These are phyloP conservation scores for Noctua janthina DNA, from an alignment of 2,888 invertebrate species.

Conservation along the genomic window DNA sequence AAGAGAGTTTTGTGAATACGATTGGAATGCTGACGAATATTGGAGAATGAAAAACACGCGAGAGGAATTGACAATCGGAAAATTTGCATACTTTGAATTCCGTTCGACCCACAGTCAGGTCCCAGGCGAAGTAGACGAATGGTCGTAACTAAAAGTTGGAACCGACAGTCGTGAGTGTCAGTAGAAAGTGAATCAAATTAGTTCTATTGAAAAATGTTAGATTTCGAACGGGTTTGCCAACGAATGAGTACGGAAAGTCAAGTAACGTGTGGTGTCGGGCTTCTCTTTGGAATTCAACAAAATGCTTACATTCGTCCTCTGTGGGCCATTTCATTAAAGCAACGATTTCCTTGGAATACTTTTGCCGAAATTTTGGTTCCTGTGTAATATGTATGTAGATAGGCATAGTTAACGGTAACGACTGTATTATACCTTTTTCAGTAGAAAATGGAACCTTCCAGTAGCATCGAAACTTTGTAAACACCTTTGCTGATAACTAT, in stretches of 20 bases:
- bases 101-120: constrained; percentile 30
- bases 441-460: background rate
- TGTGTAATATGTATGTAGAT: constrained; percentile 22
- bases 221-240: constrained; percentile 23
- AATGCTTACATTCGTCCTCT: constrained; percentile 30
- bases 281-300: constrained; percentile 11
- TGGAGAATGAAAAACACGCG: constrained; percentile 52
- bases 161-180: constrained; percentile 31
- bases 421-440: constrained; percentile 1
- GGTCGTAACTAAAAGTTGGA: constrained; percentile 50
- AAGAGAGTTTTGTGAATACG: constrained; percentile 47
- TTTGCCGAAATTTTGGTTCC: constrained; percentile 3
- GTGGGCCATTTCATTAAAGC: constrained; percentile 39
- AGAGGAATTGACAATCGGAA: constrained; percentile 58
- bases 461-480: background rate
- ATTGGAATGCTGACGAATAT: constrained; percentile 56
- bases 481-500: background rate
- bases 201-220: constrained; percentile 41
- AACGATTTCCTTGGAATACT: constrained; percentile 25
- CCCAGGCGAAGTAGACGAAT: constrained; percentile 39
- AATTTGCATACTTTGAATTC: constrained; percentile 63
- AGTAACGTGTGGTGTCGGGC: background rate
- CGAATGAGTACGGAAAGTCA: constrained; percentile 2
- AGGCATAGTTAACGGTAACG: constrained; percentile 2
- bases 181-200: constrained; percentile 46